Base-by-base conservation (phyloP, 2,888 invertebrate genomes). In the Lithophane leautieri region DNA sequence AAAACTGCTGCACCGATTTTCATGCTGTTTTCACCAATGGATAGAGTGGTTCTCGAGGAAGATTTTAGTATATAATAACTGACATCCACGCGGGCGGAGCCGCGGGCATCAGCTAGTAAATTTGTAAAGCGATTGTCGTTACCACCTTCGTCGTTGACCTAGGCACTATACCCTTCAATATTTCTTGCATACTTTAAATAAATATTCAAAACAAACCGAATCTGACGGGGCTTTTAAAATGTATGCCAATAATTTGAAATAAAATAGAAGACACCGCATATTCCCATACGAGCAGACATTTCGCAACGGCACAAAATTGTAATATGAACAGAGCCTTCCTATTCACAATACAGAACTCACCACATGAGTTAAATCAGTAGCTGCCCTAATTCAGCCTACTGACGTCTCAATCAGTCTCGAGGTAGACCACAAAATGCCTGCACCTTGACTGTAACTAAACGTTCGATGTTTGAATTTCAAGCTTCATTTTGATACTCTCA, bases 361-460 rank as follows among this genome's bases (percentile, higher is more conserved):
- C 65, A 62, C 62, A 70, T 68, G 72, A 70, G 62, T 83, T 62
- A 78, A 69, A 74, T 80, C 40, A 50, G 70, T 52, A 63, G 58
- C 42, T 65, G 62, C 81, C 84, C 69, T 69, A 69, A 47, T 62
- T 65, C 73, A 62, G 54, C 61, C 7, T 9, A 69, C 65, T 70
- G 73, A 83, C 54, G 65, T 77, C 73, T 77, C 85, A 70, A 85
- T 76, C 77, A 62, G 56, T 71, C 70, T 71, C 40, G 70, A 61
- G 70, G 70, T 47, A 85, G 54, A 83, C 82, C 85, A 52, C 85
- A 71, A 47, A 62, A 68, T 65, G n/a, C 25, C 3, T 40, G 11
- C 62, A 61, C 61, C 62, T 60, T 25, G 12, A 47, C 22, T 14
- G 2, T 68, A 47, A 28, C 19, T 16, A 62, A 60, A 19, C 40